Percentiles rank a stretch among this genome's conserved stretches.
Evolutionary conservation across 2,888 invertebrate species (phyloP).

Genomic region (Caenorhabditis sp.): DNA sequence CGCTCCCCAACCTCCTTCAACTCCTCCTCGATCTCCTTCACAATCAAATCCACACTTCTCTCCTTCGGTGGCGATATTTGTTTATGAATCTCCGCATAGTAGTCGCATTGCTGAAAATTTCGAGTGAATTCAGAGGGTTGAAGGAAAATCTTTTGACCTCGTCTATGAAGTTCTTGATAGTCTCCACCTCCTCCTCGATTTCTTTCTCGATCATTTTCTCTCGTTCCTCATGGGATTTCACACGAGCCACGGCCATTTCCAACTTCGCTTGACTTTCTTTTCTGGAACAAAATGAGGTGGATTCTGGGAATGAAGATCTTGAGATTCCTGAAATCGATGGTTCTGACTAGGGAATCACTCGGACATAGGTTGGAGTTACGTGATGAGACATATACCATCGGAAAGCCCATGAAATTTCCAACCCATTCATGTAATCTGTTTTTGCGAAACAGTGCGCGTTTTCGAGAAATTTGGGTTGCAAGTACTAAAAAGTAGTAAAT

Average conservation of each 20-base stretch:
- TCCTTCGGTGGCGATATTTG: slow-evolving; percentile 63
- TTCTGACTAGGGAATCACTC: no score
- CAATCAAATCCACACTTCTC: slow-evolving; percentile 50
- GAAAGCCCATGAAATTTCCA: no score
- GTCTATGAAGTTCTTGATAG: slow-evolving; percentile 33
- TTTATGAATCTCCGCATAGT: slow-evolving; percentile 55
- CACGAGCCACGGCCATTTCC: slow-evolving; percentile 29
- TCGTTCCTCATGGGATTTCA: slow-evolving; percentile 38
- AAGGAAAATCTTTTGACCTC: slow-evolving; percentile 27
- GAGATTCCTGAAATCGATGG: no score
- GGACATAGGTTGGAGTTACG: no score
- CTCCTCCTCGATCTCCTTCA: slow-evolving; percentile 41
- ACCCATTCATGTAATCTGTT: no score
- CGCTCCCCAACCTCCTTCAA: slow-evolving; percentile 26
- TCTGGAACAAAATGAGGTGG: no score
- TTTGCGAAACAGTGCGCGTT: no score
- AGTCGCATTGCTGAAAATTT: slow-evolving; percentile 43
- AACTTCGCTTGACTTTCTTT: slow-evolving; percentile 46
- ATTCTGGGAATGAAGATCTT: no score
- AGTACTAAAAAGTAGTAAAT: no score
- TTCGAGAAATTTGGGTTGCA: no score
- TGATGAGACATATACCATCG: no score
- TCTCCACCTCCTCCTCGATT: slow-evolving; percentile 40
- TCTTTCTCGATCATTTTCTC: slow-evolving; percentile 31
- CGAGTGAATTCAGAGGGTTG: background rate